Evolutionary conservation across 2,888 invertebrate genomes (phyloP).

Genomic region (Acronicta psi): DNA sequence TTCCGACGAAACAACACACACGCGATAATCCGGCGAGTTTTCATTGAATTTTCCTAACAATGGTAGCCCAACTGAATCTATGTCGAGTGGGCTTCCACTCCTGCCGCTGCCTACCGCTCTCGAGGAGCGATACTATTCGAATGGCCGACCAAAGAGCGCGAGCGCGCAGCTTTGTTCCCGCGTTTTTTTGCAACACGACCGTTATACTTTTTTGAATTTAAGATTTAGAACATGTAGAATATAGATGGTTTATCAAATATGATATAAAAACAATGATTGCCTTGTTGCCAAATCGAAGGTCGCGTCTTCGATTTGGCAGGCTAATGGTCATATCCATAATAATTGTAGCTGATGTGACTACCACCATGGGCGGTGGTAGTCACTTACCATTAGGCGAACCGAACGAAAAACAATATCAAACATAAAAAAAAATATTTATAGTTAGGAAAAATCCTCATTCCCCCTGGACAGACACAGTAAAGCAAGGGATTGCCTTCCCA

Average conservation of each 20-base stretch:
- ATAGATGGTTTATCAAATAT: not conserved
- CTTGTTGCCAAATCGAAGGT: too few species aligned
- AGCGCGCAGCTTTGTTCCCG: slow-evolving; percentile 62
- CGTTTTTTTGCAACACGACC: slow-evolving; percentile 49
- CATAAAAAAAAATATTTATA: too few species aligned
- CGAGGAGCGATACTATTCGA: slow-evolving; percentile 66
- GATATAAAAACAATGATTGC: too few species aligned
- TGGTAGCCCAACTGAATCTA: slow-evolving; percentile 61
- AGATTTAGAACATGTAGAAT: slow-evolving; percentile 24
- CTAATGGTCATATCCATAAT: too few species aligned
- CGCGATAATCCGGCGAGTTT: slow-evolving; percentile 6
- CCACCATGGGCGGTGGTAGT: too few species aligned
- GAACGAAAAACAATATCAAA: too few species aligned
- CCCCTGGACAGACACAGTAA: too few species aligned
- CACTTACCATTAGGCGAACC: too few species aligned
- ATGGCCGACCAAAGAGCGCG: slow-evolving; percentile 65
- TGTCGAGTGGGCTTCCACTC: slow-evolving; percentile 69
- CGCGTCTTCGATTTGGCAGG: too few species aligned
- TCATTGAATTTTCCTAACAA: slow-evolving; percentile 31
- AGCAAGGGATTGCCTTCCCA: too few species aligned
- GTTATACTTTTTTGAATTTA: slow-evolving; percentile 41
- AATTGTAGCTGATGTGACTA: too few species aligned
- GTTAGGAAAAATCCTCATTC: too few species aligned
- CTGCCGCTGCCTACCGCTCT: slow-evolving; percentile 55
- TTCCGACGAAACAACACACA: not conserved